These are phyloP conservation scores for Drosophila emarginata DNA, from an alignment of 2,888 invertebrate genomes.

Conservation along the genomic window DNA sequence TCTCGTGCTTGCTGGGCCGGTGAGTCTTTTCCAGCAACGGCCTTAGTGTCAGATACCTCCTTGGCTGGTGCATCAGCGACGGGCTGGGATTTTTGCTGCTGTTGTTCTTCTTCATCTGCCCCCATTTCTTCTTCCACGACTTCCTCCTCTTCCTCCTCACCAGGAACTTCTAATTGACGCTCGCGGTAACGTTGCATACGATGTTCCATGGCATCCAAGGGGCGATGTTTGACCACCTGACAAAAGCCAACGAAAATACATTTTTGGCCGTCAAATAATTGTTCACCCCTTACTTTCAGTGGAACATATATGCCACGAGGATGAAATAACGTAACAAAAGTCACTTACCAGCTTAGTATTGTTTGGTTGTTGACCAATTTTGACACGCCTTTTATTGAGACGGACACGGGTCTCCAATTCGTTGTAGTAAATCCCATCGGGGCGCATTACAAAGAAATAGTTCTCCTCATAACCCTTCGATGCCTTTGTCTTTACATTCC, in stretches of 20 bases:
- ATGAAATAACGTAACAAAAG: too few relatives aligned
- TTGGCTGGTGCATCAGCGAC: conserved; percentile 46
- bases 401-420: conserved; percentile 97
- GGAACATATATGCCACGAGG: too few relatives aligned
- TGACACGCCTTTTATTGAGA: conserved; percentile 94
- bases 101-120: conserved; percentile 74
- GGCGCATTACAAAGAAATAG: conserved; percentile 96
- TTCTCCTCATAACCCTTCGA: conserved; percentile 98
- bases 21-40: conserved; percentile 10
- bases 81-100: not conserved
- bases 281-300: not conserved
- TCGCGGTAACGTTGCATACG: conserved; percentile 93
- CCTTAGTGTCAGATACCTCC: not conserved
- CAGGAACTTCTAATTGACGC: conserved; percentile 93
- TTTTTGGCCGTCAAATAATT: not conserved
- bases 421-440: conserved; percentile 96
- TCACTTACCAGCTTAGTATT: conserved; percentile 85
- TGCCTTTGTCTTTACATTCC: conserved; percentile 99
- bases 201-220: conserved; percentile 92
- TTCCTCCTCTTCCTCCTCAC: conserved; percentile 88
- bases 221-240: conserved; percentile 90
- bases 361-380: conserved; percentile 85
- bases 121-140: conserved; percentile 85
- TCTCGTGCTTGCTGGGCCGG: conserved; percentile 72
- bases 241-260: not conserved